phyloP scores from a whole-genome alignment of 2,113 vertebrate species.

The Pomatorhinus ruficollis region DNA sequence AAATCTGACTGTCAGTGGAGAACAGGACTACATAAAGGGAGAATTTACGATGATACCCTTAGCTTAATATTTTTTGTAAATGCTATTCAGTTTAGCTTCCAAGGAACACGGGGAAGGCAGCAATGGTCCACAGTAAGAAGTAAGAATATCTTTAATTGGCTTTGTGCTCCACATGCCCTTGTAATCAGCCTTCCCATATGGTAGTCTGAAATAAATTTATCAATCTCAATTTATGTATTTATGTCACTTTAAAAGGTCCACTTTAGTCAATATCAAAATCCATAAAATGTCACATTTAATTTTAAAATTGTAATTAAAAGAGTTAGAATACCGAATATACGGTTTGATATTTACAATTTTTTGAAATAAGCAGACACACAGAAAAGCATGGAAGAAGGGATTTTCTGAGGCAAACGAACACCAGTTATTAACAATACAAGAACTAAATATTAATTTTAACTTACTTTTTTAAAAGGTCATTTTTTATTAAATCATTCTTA shows the following conservation, averaged over 20 bases:
- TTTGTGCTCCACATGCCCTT: constrained; percentile 64
- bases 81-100: not conserved
- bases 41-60: not conserved
- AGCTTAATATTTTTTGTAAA: constrained; percentile 41
- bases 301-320: constrained; percentile 29
- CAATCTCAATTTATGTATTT: constrained; percentile 40
- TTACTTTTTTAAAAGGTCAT: constrained; percentile 24
- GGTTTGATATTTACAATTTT: constrained; percentile 45
- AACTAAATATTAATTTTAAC: not conserved
- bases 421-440: constrained; percentile 19
- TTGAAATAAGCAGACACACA: not conserved
- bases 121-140: constrained; percentile 37
- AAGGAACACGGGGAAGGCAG: not conserved
- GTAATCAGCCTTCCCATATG: constrained; percentile 63
- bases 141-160: constrained; percentile 61
- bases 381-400: not conserved
- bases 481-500: constrained; percentile 31
- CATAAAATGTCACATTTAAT: constrained; percentile 49
- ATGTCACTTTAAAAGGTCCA: constrained; percentile 50
- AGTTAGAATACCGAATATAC: not conserved
- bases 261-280: constrained; percentile 42
- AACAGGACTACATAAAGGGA: constrained; percentile 1
- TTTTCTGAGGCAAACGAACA: not conserved
- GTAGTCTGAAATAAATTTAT: constrained; percentile 60
- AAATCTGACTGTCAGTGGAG: constrained; percentile 52